These are phyloP conservation scores for Homarus americanus DNA, from an alignment of 1,140 invertebrate species.

Conservation along the genomic window DNA sequence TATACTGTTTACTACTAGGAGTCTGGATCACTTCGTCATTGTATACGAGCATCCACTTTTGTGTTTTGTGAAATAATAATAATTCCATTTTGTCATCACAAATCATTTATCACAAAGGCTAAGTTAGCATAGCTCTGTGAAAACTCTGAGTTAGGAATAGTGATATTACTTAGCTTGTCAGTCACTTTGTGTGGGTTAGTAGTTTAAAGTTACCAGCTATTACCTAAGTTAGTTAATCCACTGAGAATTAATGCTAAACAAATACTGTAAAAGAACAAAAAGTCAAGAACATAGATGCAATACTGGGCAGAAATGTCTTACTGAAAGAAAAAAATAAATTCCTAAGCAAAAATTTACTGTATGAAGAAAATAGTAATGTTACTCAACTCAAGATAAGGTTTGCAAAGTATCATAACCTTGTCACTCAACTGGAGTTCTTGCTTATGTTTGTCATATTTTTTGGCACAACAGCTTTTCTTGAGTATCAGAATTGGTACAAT, in stretches of 20 bases:
- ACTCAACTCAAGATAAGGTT: background rate
- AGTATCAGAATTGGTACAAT: background rate
- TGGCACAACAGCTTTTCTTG: background rate
- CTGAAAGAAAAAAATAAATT: background rate
- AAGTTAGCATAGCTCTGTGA: slow-evolving; percentile 41
- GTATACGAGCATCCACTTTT: background rate
- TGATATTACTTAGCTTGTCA: slow-evolving; percentile 26
- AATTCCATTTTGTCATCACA: background rate
- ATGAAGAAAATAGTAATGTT: background rate
- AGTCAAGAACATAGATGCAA: slow-evolving; percentile 43
- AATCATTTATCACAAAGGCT: slow-evolving; percentile 31
- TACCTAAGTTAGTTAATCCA: slow-evolving; percentile 51
- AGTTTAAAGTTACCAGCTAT: slow-evolving; percentile 35
- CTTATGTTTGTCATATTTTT: background rate
- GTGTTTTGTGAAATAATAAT: background rate
- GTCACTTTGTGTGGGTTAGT: slow-evolving; percentile 12
- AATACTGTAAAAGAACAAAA: slow-evolving; percentile 65
- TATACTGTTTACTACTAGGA: background rate
- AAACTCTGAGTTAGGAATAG: slow-evolving; percentile 20
- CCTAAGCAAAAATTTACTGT: background rate
- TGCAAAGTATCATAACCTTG: background rate
- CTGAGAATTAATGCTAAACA: slow-evolving; percentile 57
- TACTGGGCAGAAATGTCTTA: slow-evolving; percentile 34
- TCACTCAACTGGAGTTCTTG: background rate
- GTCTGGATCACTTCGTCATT: background rate